These are phyloP conservation scores for Gobionotothen gibberifrons DNA, from an alignment of 2,797 vertebrate genomes.

Conservation along the genomic window DNA sequence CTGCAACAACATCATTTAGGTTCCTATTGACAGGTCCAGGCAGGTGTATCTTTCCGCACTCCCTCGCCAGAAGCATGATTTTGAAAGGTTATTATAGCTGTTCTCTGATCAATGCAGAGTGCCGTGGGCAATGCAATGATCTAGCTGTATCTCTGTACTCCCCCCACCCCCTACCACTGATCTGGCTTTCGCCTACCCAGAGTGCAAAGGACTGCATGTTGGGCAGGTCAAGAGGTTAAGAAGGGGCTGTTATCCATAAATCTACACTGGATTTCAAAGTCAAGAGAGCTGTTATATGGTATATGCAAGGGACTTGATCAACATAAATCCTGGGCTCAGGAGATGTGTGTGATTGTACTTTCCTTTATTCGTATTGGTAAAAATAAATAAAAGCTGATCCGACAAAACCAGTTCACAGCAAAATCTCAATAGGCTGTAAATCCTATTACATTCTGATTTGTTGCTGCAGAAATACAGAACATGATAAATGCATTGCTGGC, in stretches of 20 bases:
- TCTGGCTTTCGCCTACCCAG: slow-evolving; percentile 3
- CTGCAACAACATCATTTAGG: slow-evolving; percentile 1
- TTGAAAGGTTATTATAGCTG: slow-evolving; percentile 62
- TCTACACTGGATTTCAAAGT: slow-evolving; percentile 61
- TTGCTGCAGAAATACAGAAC: slow-evolving; percentile 21
- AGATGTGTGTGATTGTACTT: slow-evolving; percentile 25
- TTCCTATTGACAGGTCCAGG: slow-evolving; percentile 34
- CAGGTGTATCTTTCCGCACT: slow-evolving; percentile 40
- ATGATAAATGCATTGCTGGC: slow-evolving; percentile 45
- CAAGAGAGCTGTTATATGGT: slow-evolving; percentile 50
- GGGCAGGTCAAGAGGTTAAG: slow-evolving; percentile 59
- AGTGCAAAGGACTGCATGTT: slow-evolving; percentile 24
- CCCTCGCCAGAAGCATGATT: slow-evolving; percentile 39
- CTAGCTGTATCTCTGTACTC: slow-evolving; percentile 42
- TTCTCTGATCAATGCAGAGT: slow-evolving; percentile 62
- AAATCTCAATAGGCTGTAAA: slow-evolving; percentile 50
- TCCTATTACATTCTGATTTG: slow-evolving; percentile 42
- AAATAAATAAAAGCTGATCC: slow-evolving; percentile 50
- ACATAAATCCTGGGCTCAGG: slow-evolving; percentile 50
- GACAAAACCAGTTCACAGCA: slow-evolving; percentile 35
- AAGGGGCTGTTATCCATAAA: slow-evolving; percentile 57
- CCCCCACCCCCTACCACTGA: not conserved
- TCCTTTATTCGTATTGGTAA: slow-evolving; percentile 42
- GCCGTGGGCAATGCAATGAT: slow-evolving; percentile 53
- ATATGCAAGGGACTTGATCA: slow-evolving; percentile 49